Base-by-base conservation (phyloP, 2,113 vertebrate genomes). In the Leptobrachium leishanense region DNA sequence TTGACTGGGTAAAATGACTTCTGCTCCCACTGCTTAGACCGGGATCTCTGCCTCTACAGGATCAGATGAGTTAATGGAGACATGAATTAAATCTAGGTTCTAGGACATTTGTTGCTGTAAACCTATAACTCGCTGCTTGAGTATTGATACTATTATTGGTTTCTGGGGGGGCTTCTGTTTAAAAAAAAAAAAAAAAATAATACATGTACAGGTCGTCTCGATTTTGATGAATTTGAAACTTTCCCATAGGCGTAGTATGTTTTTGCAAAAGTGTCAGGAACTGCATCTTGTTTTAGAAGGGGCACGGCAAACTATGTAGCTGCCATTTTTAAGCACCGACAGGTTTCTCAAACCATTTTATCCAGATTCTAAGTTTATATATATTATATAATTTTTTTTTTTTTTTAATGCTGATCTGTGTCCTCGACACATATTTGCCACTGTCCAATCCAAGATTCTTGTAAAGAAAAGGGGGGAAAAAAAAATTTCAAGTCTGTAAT, bases 301-400 rank as follows among this genome's bases (percentile, higher is more conserved):
- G 54, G 50, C n/a, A 15, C 1, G 42, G 15, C 46, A 43, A n/a
- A 42, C 66, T 46, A 6, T 6, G 43, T 55, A 57, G 12, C 3
- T 42, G 62, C 59, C 41, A 46, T 74, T 80, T 31, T 80, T 80
- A 80, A 67, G 50, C 43, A 53, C 31, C 43, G 7, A 44, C 20
- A 59, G 43, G 20, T 42, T 15, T 3, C 41, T 72, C 12, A 40
- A 41, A 43, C 10, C 50, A 55, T 74, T 79, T 80, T 42, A 68
- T 72, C 44, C 63, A 59, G 82, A 84, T 81, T 68, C 40, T 68
- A 68, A 68, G 42, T 43, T 68, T n/a, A 59, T 68, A 12, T 15
- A 31, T 31, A 31, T 31, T 31, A 31, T 55, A 74, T 20, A 31
- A 55, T 76, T 31, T 63, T 40, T 59, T 63, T 68, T 70, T 31